These are phyloP conservation scores for Eustalomyia histrio DNA, from an alignment of 2,888 invertebrate genomes.

Conservation along the genomic window DNA sequence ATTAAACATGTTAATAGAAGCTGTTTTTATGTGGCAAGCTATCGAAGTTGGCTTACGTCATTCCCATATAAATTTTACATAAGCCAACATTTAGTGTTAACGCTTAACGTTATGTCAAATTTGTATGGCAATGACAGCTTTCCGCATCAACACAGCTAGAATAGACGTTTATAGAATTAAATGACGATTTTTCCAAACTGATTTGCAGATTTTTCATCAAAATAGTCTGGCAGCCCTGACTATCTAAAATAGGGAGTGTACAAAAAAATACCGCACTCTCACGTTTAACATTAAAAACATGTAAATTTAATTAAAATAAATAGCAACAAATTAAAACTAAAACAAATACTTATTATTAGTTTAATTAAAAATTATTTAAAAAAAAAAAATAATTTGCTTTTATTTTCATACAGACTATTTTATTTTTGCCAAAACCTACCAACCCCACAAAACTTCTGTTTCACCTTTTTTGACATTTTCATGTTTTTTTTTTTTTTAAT, in stretches of 20 bases:
- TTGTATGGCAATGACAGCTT: too few relatives aligned
- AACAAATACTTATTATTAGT: constrained; percentile 38
- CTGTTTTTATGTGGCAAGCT: too few relatives aligned
- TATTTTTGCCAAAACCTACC: constrained; percentile 8
- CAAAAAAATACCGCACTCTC: constrained; percentile 49
- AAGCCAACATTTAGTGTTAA: too few relatives aligned
- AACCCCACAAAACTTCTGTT: constrained; percentile 50
- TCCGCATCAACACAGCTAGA: too few relatives aligned
- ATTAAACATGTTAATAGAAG: too few relatives aligned
- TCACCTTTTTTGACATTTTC: constrained; percentile 51
- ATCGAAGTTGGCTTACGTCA: too few relatives aligned
- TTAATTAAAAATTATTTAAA: constrained; percentile 15
- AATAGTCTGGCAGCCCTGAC: neutral
- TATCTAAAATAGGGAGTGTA: constrained; percentile 60
- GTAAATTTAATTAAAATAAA: constrained; percentile 45
- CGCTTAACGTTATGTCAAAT: too few relatives aligned
- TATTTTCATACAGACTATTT: neutral
- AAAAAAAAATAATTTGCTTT: neutral
- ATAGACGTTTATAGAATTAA: too few relatives aligned
- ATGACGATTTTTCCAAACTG: too few relatives aligned
- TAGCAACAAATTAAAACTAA: constrained; percentile 9
- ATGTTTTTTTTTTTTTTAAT: constrained; percentile 49
- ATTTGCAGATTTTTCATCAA: too few relatives aligned
- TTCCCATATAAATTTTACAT: too few relatives aligned
- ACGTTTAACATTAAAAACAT: constrained; percentile 43